Percentiles rank a stretch among this genome's conserved stretches.
These are phyloP conservation scores for Lochmaea capreae DNA, from an alignment of 2,888 invertebrate genomes.

Conservation along the genomic window DNA sequence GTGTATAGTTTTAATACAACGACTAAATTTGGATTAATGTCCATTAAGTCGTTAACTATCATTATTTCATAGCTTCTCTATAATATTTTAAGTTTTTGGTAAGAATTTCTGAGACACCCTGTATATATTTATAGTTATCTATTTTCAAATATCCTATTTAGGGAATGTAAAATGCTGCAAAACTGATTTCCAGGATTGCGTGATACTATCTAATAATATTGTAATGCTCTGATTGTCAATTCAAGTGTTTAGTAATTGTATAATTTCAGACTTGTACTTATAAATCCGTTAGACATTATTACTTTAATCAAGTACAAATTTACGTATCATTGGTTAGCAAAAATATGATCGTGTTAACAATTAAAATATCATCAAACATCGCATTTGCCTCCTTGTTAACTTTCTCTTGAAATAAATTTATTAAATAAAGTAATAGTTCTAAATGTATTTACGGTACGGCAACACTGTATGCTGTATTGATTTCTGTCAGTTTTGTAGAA, in stretches of 20 bases:
- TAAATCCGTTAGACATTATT: background rate
- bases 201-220: slow-evolving; percentile 21
- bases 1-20: too few relatives aligned
- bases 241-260: slow-evolving; percentile 10
- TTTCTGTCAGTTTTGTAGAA: background rate
- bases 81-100: too few relatives aligned
- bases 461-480: background rate
- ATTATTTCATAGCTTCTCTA: too few relatives aligned
- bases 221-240: slow-evolving; percentile 30
- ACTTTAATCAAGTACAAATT: background rate
- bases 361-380: background rate
- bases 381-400: too few relatives aligned
- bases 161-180: slow-evolving; percentile 19
- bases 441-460: too few relatives aligned
- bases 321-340: background rate
- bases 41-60: too few relatives aligned
- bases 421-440: too few relatives aligned
- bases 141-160: slow-evolving; percentile 1
- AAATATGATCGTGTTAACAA: background rate
- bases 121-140: background rate
- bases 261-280: background rate
- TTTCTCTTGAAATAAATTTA: too few relatives aligned
- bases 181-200: slow-evolving; percentile 14
- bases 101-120: too few relatives aligned
- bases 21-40: too few relatives aligned